Conservation (phyloP, 2,888 invertebrate species). For the Agrochola macilenta region DNA sequence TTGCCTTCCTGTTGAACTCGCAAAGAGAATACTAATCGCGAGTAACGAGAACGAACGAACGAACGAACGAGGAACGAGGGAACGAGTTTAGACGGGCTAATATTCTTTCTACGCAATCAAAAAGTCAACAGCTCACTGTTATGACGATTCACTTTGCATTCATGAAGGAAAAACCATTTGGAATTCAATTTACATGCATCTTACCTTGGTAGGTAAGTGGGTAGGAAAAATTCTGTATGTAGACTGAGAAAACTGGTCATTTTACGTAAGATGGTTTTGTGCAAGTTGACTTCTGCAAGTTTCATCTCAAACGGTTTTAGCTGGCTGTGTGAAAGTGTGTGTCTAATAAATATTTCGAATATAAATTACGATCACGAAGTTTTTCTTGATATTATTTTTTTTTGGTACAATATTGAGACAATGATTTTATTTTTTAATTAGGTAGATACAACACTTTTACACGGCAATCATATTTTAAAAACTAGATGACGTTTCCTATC, state of each 20-base stretch:
- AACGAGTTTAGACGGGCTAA: constrained; percentile 53
- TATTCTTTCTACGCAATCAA: constrained; percentile 58
- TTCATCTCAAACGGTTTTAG: background rate
- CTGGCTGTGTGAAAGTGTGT: background rate
- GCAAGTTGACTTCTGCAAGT: background rate
- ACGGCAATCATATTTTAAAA: too few species aligned
- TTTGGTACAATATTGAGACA: too few species aligned
- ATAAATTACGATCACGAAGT: background rate
- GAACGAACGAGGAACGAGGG: constrained; percentile 7
- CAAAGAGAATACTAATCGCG: constrained; percentile 66
- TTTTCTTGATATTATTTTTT: background rate
- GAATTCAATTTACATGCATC: constrained; percentile 56
- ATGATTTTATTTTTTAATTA: too few species aligned
- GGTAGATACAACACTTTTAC: too few species aligned
- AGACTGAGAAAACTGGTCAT: background rate
- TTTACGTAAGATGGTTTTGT: background rate
- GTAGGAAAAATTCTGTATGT: constrained; percentile 12
- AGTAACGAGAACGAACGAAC: background rate
- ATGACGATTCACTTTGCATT: constrained; percentile 61
- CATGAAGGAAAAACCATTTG: constrained; percentile 58
- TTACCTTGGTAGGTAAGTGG: constrained; percentile 16
- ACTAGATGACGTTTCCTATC: too few species aligned
- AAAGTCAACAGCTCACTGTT: constrained; percentile 62
- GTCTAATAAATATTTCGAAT: too few species aligned
- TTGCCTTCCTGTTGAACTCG: constrained; percentile 62